phyloP scores from a whole-genome alignment of 2,113 vertebrate species.

The Benitochromis conjunctus region DNA sequence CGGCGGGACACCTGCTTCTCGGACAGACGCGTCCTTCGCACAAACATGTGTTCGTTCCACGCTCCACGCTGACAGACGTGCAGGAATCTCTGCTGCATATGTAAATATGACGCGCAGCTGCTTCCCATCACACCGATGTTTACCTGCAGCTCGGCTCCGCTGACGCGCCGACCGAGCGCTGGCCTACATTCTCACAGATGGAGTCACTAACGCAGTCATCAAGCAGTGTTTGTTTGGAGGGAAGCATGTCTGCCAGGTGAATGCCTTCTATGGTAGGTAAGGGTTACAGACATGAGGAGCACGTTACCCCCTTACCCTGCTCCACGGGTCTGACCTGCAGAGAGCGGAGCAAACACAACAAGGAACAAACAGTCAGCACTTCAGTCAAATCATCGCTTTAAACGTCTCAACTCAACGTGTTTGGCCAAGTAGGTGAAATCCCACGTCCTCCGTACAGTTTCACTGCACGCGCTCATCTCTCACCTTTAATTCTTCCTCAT shows the following conservation, averaged over 20 bases:
- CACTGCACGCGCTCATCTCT: not conserved
- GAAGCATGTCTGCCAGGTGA: not conserved
- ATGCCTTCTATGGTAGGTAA: not conserved
- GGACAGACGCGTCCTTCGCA: conserved; percentile 1
- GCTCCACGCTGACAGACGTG: not conserved
- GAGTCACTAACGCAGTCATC: not conserved
- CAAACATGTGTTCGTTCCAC: not conserved
- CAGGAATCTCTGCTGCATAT: not conserved
- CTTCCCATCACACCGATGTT: not conserved
- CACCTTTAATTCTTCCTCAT: not conserved
- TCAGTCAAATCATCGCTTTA: too few species aligned
- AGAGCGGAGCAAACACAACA: not conserved
- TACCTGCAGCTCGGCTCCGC: not conserved
- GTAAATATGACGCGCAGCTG: not conserved
- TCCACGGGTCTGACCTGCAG: not conserved
- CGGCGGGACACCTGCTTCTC: conserved; percentile 60
- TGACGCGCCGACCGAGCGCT: not conserved
- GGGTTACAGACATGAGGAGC: not conserved
- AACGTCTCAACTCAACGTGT: not conserved
- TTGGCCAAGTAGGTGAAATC: too few species aligned
- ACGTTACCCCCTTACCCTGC: not conserved
- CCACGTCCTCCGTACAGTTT: not conserved
- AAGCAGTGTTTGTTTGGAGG: not conserved
- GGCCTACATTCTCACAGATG: not conserved
- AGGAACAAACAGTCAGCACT: not conserved